phyloP scores from a whole-genome alignment of 2,888 invertebrate species.

The Synergus umbraculus region DNA sequence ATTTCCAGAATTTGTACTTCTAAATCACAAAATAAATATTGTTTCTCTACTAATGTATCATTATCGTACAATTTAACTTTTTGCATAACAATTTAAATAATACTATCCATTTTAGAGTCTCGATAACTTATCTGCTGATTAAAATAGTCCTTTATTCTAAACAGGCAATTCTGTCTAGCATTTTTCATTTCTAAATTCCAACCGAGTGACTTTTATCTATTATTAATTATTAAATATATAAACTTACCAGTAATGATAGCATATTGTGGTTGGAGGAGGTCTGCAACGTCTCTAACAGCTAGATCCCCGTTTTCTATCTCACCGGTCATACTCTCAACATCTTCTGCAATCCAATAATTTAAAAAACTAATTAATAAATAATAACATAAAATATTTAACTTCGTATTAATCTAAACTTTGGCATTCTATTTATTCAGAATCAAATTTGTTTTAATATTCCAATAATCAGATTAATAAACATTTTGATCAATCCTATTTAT shows the following conservation, averaged over 20 bases:
- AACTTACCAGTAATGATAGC: constrained; percentile 88
- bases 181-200: neutral
- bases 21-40: neutral
- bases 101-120: neutral
- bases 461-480: neutral
- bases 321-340: constrained; percentile 77
- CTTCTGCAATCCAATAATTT: constrained; percentile 71
- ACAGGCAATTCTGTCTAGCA: neutral
- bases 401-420: neutral
- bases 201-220: neutral
- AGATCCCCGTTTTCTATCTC: constrained; percentile 82
- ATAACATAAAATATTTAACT: constrained; percentile 5
- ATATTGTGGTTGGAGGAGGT: constrained; percentile 91
- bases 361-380: constrained; percentile 42
- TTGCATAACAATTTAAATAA: neutral
- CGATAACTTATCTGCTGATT: neutral
- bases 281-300: constrained; percentile 89
- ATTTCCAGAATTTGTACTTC: neutral
- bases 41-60: neutral
- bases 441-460: neutral
- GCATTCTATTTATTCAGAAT: neutral
- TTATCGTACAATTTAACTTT: neutral
- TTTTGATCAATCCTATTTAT: neutral
- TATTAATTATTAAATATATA: neutral
- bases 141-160: neutral